Evolutionary conservation across 1,140 invertebrate species (phyloP).

Genomic region (Nebria ingens): DNA sequence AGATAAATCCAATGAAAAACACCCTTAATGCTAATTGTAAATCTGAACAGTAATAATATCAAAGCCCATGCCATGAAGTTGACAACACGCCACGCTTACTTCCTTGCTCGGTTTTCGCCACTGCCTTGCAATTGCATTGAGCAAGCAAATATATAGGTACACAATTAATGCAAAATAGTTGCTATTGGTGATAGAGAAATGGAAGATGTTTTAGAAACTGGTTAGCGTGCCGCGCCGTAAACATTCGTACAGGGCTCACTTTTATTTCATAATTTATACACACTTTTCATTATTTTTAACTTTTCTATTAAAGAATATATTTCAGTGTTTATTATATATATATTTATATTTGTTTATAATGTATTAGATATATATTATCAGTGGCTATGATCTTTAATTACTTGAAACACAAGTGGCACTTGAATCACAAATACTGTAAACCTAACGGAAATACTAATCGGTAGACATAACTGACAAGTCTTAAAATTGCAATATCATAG

Average conservation of each 20-base stretch:
- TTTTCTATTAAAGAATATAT: constrained; percentile 19
- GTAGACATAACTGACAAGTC: constrained; percentile 8
- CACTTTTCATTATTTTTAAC: constrained; percentile 16
- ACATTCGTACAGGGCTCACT: no score
- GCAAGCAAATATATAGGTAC: no score
- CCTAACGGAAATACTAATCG: constrained; percentile 14
- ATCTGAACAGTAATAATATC: constrained; percentile 3
- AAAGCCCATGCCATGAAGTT: neutral
- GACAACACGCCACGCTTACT: neutral
- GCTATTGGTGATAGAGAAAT: no score
- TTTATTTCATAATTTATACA: constrained; percentile 15
- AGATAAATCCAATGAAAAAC: neutral
- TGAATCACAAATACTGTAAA: constrained; percentile 25
- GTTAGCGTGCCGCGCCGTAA: no score
- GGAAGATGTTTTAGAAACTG: no score
- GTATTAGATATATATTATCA: constrained; percentile 19
- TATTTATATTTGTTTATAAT: constrained; percentile 15
- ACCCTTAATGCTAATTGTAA: constrained; percentile 3
- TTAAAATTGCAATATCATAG: constrained; percentile 11
- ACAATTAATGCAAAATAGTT: no score
- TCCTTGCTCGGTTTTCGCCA: no score
- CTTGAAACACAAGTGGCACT: constrained; percentile 28
- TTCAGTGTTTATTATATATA: constrained; percentile 3
- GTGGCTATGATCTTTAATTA: constrained; percentile 19
- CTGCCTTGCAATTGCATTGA: no score